Percentiles rank a stretch among this genome's conserved stretches.
phyloP scores from a whole-genome alignment of 2,113 vertebrate species.

The Neomonachus schauinslandi region DNA sequence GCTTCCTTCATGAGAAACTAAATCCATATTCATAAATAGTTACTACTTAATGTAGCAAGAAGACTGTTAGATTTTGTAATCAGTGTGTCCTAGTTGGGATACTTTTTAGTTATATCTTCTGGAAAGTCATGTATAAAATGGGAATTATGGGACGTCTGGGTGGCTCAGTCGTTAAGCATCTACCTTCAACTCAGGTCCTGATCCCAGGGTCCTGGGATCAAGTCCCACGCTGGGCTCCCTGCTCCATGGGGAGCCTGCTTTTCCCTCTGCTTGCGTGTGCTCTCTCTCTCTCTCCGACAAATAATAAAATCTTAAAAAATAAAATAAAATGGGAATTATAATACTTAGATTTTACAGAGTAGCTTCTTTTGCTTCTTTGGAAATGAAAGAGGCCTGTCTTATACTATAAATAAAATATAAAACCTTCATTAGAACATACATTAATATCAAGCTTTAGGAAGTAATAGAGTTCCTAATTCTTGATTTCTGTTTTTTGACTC shows the following conservation, averaged over 20 bases:
- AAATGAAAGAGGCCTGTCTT: background rate
- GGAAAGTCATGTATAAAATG: background rate
- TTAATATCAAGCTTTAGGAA: background rate
- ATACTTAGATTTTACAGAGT: background rate
- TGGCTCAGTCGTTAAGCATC: background rate
- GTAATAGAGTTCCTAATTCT: background rate
- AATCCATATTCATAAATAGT: background rate
- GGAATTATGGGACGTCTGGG: background rate
- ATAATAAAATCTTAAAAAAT: background rate
- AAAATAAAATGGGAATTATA: background rate
- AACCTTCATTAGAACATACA: background rate
- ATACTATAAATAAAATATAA: background rate
- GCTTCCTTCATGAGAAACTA: background rate
- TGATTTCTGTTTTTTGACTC: background rate
- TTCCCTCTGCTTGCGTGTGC: background rate
- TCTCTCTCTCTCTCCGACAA: background rate
- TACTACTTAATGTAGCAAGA: conserved; percentile 24
- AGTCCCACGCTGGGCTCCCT: background rate
- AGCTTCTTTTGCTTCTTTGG: background rate
- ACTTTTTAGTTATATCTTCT: background rate
- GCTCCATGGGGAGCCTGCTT: background rate
- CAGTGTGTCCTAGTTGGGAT: background rate
- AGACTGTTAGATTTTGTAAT: background rate
- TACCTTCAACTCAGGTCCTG: background rate
- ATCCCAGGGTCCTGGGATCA: background rate